Evolutionary conservation across 2,113 vertebrate species (phyloP).

Genomic region (Brachypodius melanocephalos): DNA sequence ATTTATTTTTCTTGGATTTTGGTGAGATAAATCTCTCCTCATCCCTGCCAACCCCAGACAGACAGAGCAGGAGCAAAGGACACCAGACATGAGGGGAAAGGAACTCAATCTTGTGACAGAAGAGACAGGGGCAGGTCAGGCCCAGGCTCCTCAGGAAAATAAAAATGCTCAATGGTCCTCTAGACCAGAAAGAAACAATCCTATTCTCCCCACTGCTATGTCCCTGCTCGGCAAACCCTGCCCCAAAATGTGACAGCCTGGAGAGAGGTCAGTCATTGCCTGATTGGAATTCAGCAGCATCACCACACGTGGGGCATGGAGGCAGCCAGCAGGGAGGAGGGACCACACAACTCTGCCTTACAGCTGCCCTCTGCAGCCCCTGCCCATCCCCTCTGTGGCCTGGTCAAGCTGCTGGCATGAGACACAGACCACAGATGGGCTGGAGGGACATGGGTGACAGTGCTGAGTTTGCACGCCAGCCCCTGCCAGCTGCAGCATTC

Average conservation of each 20-base stretch:
- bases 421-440: not conserved
- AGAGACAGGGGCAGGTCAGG: not conserved
- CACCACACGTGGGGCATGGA: accelerated
- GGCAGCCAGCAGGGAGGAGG: not conserved
- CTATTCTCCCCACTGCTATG: accelerated
- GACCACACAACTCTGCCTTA: not conserved
- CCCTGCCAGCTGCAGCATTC: not conserved
- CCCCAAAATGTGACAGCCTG: not conserved
- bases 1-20: conserved; percentile 12
- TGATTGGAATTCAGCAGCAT: not conserved
- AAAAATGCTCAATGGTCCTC: not conserved
- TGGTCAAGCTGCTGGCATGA: not conserved
- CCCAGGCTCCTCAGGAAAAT: not conserved
- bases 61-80: not conserved
- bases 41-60: not conserved
- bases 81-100: not conserved
- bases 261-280: not conserved
- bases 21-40: not conserved
- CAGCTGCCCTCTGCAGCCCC: not conserved
- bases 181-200: not conserved
- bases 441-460: accelerated
- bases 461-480: not conserved
- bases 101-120: not conserved
- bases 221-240: not conserved
- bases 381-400: accelerated